Conservation (phyloP, 2,797 vertebrate species). For the Florisuga fusca region DNA sequence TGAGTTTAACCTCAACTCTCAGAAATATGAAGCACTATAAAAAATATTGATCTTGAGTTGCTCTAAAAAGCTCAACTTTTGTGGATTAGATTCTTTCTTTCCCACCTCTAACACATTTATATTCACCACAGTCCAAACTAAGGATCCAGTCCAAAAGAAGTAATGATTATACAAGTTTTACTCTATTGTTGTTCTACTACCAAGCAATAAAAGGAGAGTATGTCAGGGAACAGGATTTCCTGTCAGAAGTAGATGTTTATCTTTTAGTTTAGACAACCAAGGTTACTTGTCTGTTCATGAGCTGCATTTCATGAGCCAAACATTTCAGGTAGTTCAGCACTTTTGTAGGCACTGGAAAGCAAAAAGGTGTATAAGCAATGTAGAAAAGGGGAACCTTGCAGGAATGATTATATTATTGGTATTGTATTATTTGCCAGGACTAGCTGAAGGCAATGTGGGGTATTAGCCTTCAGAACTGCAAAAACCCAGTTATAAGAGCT, state of each 20-base stretch:
- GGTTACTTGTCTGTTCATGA: not conserved
- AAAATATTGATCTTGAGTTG: not conserved
- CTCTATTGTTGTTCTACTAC: not conserved
- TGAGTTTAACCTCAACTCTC: not conserved
- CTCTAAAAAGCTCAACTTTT: not conserved
- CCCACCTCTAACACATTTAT: not conserved
- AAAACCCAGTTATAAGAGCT: not conserved
- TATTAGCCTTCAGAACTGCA: not conserved
- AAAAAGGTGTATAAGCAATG: not conserved
- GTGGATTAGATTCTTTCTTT: not conserved
- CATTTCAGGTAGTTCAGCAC: not conserved
- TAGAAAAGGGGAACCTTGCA: not conserved
- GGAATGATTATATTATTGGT: not conserved
- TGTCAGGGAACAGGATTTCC: not conserved
- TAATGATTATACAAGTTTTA: not conserved
- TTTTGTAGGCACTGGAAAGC: not conserved
- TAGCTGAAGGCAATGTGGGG: not conserved
- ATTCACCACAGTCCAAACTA: not conserved
- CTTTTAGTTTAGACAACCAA: not conserved
- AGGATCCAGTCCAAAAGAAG: not conserved
- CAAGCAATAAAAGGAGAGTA: not conserved
- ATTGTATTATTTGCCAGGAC: not conserved
- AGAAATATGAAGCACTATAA: not conserved
- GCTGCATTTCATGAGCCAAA: not conserved
- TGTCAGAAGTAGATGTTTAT: not conserved